These are phyloP conservation scores for Muntiacus reevesi DNA, from an alignment of 2,113 vertebrate genomes.

Conservation along the genomic window DNA sequence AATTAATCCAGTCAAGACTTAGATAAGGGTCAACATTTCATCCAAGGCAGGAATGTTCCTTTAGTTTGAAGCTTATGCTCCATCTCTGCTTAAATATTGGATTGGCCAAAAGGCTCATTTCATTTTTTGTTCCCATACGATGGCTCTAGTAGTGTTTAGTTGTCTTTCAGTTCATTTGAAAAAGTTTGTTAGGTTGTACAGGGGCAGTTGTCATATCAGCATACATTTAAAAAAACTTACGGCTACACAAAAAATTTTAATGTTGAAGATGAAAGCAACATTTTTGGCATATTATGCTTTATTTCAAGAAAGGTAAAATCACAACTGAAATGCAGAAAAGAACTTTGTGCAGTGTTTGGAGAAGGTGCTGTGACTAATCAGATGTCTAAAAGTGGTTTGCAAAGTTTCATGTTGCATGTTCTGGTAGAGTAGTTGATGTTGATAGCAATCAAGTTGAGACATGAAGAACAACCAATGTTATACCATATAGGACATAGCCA, in stretches of 20 bases:
- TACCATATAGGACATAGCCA: neutral
- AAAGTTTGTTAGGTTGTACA: neutral
- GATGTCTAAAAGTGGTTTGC: neutral
- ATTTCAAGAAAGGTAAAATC: neutral
- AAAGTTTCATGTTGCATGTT: neutral
- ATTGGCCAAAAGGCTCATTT: neutral
- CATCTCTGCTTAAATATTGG: neutral
- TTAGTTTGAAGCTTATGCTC: neutral
- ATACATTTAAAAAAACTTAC: neutral
- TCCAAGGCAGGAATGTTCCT: neutral
- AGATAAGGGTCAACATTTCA: neutral
- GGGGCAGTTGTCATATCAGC: neutral
- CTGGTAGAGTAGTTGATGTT: neutral
- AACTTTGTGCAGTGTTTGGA: neutral
- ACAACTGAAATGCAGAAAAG: neutral
- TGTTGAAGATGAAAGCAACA: neutral
- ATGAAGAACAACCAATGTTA: neutral
- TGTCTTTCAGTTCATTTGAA: neutral
- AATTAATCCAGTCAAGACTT: neutral
- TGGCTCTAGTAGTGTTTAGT: neutral
- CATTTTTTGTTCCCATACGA: neutral
- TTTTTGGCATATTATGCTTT: neutral
- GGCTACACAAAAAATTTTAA: neutral
- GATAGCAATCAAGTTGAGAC: neutral
- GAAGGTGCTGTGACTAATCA: neutral